phyloP scores from a whole-genome alignment of 2,797 vertebrate species.

The Gymnodraco acuticeps region DNA sequence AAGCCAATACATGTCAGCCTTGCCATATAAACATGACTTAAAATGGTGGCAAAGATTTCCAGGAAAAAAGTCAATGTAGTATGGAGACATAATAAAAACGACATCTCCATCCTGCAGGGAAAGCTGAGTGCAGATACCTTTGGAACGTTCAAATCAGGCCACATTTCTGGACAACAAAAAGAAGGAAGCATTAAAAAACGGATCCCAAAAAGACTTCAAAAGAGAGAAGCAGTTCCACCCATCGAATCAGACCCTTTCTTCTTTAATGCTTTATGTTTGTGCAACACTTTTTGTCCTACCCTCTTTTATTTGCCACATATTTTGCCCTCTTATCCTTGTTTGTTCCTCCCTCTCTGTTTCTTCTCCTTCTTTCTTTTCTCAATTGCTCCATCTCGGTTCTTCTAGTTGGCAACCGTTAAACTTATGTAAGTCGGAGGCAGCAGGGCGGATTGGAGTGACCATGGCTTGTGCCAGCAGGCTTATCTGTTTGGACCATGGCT shows the following conservation, averaged over 20 bases:
- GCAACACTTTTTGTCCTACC: constrained; percentile 22
- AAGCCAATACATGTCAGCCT: not conserved
- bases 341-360: not conserved
- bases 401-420: constrained; percentile 41
- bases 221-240: constrained; percentile 29
- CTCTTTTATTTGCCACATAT: constrained; percentile 23
- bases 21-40: constrained; percentile 14
- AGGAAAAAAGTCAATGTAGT: constrained; percentile 4
- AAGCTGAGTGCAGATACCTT: not conserved
- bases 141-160: not conserved
- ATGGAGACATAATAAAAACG: not conserved
- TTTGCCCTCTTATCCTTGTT: constrained; percentile 15
- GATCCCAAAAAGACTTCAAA: constrained; percentile 38
- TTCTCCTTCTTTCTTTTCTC: constrained; percentile 5
- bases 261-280: constrained; percentile 28
- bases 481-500: constrained; percentile 77
- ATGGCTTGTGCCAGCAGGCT: constrained; percentile 44
- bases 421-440: constrained; percentile 64
- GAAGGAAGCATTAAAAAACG: not conserved
- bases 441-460: constrained; percentile 28
- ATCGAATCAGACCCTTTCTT: constrained; percentile 33
- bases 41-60: constrained; percentile 2
- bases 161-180: not conserved
- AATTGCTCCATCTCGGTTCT: constrained; percentile 16
- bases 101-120: not conserved